Conservation (phyloP, 1,140 invertebrate species). For the Lepidurus apus region DNA sequence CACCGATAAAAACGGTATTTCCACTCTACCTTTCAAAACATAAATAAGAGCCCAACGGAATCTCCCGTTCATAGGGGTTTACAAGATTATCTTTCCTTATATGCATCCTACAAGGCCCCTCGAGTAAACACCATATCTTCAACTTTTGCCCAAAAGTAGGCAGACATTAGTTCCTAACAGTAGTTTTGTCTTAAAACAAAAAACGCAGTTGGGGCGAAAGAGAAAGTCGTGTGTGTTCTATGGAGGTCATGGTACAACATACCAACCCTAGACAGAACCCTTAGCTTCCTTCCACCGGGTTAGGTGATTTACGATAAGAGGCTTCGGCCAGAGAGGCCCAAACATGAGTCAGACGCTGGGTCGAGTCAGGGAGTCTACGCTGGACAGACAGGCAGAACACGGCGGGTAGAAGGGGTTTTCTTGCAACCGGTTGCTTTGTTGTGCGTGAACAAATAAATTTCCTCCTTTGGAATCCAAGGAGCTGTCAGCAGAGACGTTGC, state of each 20-base stretch:
- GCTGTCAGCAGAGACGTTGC: not conserved
- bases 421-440: not conserved
- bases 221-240: not conserved
- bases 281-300: not conserved
- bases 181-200: not conserved
- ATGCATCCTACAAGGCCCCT: not conserved
- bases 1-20: too few relatives aligned
- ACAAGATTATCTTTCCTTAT: not conserved
- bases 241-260: not conserved
- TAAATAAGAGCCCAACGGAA: too few relatives aligned
- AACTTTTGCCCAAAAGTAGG: not conserved
- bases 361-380: not conserved
- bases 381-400: not conserved
- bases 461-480: not conserved
- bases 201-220: not conserved
- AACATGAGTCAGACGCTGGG: not conserved
- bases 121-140: not conserved
- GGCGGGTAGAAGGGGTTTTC: not conserved
- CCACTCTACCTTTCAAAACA: too few relatives aligned
- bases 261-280: not conserved
- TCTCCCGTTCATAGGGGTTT: not conserved
- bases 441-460: not conserved
- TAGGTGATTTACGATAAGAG: constrained; percentile 10
- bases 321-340: not conserved
- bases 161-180: not conserved